Percentiles rank a stretch among this genome's conserved stretches.
Conservation (phyloP, 2,797 vertebrate species). For the Gouania willdenowi region DNA sequence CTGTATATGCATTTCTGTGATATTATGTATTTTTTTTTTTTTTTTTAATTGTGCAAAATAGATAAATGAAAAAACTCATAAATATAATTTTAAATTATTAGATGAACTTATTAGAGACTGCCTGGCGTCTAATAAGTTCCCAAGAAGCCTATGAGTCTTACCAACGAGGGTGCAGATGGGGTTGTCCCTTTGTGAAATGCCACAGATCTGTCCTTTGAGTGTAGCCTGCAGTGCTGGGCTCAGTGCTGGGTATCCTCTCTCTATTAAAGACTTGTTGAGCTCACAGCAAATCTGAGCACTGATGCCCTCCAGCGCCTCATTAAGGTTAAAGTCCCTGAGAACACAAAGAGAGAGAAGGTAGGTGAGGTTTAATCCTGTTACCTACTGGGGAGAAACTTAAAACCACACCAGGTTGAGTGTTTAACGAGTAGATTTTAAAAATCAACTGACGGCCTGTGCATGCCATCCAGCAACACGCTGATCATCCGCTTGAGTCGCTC, state of each 20-base stretch:
- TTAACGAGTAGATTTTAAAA: not conserved
- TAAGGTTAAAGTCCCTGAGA: constrained; percentile 78
- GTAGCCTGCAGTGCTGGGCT: constrained; percentile 76
- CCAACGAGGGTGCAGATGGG: constrained; percentile 85
- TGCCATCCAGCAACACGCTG: constrained; percentile 84
- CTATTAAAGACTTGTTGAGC: constrained; percentile 83
- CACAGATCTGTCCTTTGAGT: constrained; percentile 84
- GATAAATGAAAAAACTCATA: no score
- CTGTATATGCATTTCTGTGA: no score
- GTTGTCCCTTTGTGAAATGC: constrained; percentile 81
- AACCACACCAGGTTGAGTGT: no score
- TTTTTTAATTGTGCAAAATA: no score
- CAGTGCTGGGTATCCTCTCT: constrained; percentile 77
- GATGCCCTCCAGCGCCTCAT: constrained; percentile 79
- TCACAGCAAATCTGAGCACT: constrained; percentile 82
- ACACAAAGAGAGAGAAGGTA: not conserved
- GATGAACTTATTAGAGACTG: no score
- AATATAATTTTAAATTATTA: no score
- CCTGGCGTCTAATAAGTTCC: no score
- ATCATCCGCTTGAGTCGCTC: constrained; percentile 84
- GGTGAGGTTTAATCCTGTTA: no score
- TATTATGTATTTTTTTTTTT: no score
- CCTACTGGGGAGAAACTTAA: no score
- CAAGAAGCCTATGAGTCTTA: no score
- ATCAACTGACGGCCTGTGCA: constrained; percentile 82